phyloP scores from a whole-genome alignment of 2,888 invertebrate genomes.

The Athalia rosae region DNA sequence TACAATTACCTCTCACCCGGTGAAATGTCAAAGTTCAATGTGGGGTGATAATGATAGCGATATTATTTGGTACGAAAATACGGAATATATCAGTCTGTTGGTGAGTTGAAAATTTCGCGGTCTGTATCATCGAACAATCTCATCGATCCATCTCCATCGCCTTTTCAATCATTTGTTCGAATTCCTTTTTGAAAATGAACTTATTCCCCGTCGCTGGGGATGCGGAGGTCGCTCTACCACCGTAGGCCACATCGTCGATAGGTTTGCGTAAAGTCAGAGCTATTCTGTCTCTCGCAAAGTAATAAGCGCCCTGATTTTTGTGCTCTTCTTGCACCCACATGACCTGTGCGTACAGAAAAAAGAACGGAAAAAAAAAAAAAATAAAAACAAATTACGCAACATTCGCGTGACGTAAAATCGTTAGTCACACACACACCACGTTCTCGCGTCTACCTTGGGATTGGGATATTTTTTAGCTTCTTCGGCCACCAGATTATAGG shows the following conservation, averaged over 20 bases:
- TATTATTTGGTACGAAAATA: slow-evolving; percentile 41
- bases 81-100: slow-evolving; percentile 49
- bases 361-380: too few relatives aligned
- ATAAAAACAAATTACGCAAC: neutral
- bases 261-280: slow-evolving; percentile 57
- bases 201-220: slow-evolving; percentile 65
- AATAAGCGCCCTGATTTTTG: slow-evolving; percentile 90
- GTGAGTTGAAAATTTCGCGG: slow-evolving; percentile 45
- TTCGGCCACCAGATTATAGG: slow-evolving; percentile 85
- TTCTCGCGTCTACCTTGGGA: slow-evolving; percentile 76
- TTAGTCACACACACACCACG: slow-evolving; percentile 51
- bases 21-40: slow-evolving; percentile 45
- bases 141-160: slow-evolving; percentile 57
- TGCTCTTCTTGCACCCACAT: slow-evolving; percentile 92
- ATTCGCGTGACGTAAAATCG: neutral
- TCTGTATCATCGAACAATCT: neutral
- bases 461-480: slow-evolving; percentile 83
- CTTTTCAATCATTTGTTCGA: slow-evolving; percentile 54
- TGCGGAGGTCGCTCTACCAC: slow-evolving; percentile 60
- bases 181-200: slow-evolving; percentile 59
- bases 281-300: slow-evolving; percentile 76
- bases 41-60: slow-evolving; percentile 42
- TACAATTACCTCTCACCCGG: too few relatives aligned
- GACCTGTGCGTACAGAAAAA: slow-evolving; percentile 42
- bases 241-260: slow-evolving; percentile 60